Evolutionary conservation across 2,888 invertebrate genomes (phyloP).

Genomic region (Eristalinus sepulchralis): DNA sequence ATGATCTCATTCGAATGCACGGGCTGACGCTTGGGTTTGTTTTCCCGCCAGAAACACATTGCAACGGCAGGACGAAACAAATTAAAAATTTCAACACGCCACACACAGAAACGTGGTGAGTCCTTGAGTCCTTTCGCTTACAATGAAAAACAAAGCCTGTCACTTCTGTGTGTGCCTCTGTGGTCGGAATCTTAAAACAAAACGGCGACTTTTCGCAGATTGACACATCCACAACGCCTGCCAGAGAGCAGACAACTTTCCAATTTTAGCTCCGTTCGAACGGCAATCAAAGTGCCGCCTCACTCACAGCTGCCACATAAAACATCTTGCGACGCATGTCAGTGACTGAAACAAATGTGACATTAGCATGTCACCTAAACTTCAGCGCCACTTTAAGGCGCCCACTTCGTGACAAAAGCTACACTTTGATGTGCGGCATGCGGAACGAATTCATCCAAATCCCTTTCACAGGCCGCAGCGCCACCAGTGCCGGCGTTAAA

Average conservation of each 20-base stretch:
- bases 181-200: not conserved
- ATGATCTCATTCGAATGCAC: constrained; percentile 1
- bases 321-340: not conserved
- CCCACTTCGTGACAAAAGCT: not conserved
- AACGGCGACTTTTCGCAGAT: not conserved
- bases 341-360: not conserved
- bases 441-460: not conserved
- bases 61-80: not conserved
- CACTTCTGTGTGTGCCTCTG: too few species aligned
- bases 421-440: not conserved
- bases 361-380: not conserved
- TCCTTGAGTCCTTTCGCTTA: not conserved
- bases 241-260: not conserved
- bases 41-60: not conserved
- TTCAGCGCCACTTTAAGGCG: not conserved
- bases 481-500: not conserved
- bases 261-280: not conserved
- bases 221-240: not conserved
- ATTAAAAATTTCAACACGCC: not conserved
- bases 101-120: not conserved
- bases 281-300: not conserved
- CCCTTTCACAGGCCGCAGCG: not conserved
- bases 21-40: not conserved
- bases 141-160: not conserved
- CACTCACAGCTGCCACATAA: not conserved